Evolutionary conservation across 2,113 vertebrate species (phyloP).

Genomic region (Orthonyx spaldingii): DNA sequence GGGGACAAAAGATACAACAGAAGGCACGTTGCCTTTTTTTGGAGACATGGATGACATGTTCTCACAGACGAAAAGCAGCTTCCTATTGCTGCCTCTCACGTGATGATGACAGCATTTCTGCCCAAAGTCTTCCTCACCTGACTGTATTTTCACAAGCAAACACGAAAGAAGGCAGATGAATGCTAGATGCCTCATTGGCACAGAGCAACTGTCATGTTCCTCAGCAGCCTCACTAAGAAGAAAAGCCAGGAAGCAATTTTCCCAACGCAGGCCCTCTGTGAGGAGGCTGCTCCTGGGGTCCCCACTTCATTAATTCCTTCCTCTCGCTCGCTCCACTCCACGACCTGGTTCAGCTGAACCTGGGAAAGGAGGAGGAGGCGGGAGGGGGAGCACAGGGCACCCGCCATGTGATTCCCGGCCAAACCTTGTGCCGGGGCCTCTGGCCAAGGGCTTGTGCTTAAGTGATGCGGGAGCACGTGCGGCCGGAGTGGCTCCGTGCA

Average conservation of each 20-base stretch:
- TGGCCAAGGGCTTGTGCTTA: neutral
- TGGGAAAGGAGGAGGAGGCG: accelerated
- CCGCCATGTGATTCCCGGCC: neutral
- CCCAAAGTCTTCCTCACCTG: neutral
- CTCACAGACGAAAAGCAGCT: neutral
- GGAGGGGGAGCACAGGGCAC: neutral
- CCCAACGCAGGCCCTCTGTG: accelerated
- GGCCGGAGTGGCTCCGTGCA: neutral
- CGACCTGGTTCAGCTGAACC: neutral
- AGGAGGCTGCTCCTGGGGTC: neutral
- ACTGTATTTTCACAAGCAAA: neutral
- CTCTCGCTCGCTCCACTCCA: accelerated
- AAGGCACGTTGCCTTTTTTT: neutral
- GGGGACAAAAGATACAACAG: neutral
- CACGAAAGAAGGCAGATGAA: accelerated
- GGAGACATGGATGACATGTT: accelerated
- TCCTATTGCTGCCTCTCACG: neutral
- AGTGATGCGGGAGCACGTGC: conserved; percentile 45
- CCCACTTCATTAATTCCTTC: neutral
- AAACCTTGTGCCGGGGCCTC: neutral
- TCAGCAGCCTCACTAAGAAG: neutral
- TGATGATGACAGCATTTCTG: neutral
- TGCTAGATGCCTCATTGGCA: neutral
- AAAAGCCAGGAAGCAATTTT: conserved; percentile 7
- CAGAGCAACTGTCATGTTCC: neutral